Evolutionary conservation across 2,797 vertebrate species (phyloP).

Genomic region (Sebastes minor): DNA sequence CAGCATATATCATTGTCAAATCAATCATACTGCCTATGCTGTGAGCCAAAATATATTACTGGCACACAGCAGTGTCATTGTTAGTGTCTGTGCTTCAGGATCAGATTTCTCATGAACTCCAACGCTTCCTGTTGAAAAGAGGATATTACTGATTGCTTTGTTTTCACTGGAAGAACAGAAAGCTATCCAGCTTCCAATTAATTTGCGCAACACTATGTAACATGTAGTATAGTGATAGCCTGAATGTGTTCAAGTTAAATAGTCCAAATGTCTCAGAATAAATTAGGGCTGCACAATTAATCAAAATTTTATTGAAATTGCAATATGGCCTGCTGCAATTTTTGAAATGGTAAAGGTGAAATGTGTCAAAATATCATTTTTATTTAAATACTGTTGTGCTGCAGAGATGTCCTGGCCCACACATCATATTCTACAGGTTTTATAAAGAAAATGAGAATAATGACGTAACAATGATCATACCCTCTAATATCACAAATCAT

Average conservation of each 20-base stretch:
- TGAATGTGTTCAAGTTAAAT: neutral
- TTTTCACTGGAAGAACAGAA: conserved; percentile 4
- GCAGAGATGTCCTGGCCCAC: too few relatives aligned
- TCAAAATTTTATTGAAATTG: too few relatives aligned
- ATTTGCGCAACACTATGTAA: neutral
- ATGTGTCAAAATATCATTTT: too few relatives aligned
- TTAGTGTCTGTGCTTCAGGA: neutral
- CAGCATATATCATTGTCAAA: neutral
- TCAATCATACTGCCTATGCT: neutral
- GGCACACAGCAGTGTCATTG: neutral
- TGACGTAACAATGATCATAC: too few relatives aligned
- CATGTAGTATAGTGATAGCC: neutral
- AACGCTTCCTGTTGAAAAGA: conserved; percentile 11
- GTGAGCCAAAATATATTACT: neutral
- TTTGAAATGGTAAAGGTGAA: too few relatives aligned
- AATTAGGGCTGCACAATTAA: too few relatives aligned
- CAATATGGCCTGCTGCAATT: too few relatives aligned
- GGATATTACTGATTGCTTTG: neutral
- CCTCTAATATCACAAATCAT: too few relatives aligned
- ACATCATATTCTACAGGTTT: too few relatives aligned
- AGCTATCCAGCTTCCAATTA: neutral
- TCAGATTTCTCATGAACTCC: neutral
- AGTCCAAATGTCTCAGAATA: neutral
- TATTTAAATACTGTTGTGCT: too few relatives aligned
- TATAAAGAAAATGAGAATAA: too few relatives aligned